A percentile compares a stretch with the other conserved stretches of the same genome.
Conservation (phyloP, 2,113 vertebrate genomes). For the Corapipo altera region DNA sequence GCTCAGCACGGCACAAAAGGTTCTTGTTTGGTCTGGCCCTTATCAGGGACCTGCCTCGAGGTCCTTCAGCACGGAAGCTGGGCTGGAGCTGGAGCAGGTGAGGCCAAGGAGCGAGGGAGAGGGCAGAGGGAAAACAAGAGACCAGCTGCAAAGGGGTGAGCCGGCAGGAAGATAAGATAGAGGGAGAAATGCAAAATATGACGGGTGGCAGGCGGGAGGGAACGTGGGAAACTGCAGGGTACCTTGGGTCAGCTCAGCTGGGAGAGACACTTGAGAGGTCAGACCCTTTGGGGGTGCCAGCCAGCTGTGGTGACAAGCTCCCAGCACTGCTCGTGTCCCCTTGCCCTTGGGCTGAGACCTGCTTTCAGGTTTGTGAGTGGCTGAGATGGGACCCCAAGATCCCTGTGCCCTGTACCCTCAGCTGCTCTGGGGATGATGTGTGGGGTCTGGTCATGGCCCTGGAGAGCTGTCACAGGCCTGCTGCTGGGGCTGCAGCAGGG, state of each 20-base stretch:
- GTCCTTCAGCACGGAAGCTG: neutral
- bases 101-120: neutral
- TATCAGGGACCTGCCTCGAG: slow-evolving; percentile 44
- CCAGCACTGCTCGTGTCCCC: fast-evolving
- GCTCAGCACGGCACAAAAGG: slow-evolving; percentile 12
- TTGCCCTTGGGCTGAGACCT: neutral
- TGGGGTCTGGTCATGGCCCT: neutral
- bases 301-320: neutral
- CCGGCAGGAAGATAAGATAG: slow-evolving; percentile 18
- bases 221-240: slow-evolving; percentile 5
- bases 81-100: slow-evolving; percentile 44
- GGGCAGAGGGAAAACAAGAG: slow-evolving; percentile 42
- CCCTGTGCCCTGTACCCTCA: neutral
- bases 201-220: neutral
- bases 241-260: neutral
- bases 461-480: neutral
- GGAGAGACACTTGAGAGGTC: neutral
- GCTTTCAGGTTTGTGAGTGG: neutral
- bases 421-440: neutral
- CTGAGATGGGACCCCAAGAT: neutral
- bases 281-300: neutral
- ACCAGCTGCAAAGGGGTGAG: slow-evolving; percentile 55
- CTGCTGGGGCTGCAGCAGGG: neutral
- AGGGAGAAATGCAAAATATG: slow-evolving; percentile 66
- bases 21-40: slow-evolving; percentile 68